A percentile compares a stretch with the other conserved stretches of the same genome.
Evolutionary conservation across 1,140 invertebrate species (phyloP).

Genomic region (Leptinotarsa texana): DNA sequence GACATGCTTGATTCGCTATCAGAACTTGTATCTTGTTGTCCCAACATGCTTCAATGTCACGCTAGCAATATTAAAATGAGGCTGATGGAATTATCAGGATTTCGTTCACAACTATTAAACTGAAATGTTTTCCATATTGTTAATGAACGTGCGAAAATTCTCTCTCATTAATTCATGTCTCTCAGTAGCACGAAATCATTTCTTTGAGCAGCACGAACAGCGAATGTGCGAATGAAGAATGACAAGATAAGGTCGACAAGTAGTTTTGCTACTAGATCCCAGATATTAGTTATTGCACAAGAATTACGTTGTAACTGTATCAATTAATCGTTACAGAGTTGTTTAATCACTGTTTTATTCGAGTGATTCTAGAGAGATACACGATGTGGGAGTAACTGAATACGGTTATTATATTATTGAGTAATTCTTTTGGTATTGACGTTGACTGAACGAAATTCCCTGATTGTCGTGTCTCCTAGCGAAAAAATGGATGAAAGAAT

Average conservation of each 20-base stretch:
- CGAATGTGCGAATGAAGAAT: no score
- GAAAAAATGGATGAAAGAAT: no score
- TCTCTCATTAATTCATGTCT: no score
- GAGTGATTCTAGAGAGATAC: background rate
- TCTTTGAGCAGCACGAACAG: no score
- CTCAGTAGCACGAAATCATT: no score
- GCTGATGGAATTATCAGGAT: no score
- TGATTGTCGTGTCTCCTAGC: no score
- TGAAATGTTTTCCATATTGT: no score
- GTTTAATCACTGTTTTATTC: background rate
- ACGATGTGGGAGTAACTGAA: background rate
- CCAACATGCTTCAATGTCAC: background rate
- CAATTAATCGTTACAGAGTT: background rate
- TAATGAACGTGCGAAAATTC: no score
- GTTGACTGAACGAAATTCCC: no score
- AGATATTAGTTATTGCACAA: slow-evolving; percentile 3
- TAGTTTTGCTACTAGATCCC: background rate
- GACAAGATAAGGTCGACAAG: no score
- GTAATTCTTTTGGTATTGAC: background rate
- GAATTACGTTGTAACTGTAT: background rate
- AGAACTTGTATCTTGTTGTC: background rate
- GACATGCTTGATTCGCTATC: background rate
- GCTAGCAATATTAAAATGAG: background rate
- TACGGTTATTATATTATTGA: slow-evolving; percentile 4
- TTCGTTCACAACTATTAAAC: no score